These are phyloP conservation scores for Homalodisca vitripennis DNA, from an alignment of 1,140 invertebrate species.

Conservation along the genomic window DNA sequence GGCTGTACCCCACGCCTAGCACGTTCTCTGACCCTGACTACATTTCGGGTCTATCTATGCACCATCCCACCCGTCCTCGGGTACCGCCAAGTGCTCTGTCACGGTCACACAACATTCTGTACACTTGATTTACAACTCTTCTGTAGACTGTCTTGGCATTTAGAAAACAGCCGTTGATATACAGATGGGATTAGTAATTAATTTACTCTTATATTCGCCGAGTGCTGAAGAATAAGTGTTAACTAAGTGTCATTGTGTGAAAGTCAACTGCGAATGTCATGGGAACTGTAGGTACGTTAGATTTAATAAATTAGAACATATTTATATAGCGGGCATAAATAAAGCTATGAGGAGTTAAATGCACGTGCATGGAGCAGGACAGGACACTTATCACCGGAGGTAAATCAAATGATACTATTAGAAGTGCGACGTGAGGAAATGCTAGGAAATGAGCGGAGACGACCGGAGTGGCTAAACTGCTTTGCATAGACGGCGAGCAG, in stretches of 20 bases:
- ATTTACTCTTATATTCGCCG: too few species aligned
- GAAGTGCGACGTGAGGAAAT: conserved; percentile 14
- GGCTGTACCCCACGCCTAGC: not conserved
- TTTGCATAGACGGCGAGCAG: conserved; percentile 14
- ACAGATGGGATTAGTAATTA: too few species aligned
- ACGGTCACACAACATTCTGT: too few species aligned
- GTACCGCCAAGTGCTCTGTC: too few species aligned
- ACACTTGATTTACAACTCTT: too few species aligned
- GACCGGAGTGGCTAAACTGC: not conserved
- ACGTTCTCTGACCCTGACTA: not conserved
- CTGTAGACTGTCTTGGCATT: too few species aligned
- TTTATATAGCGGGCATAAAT: conserved; percentile 4
- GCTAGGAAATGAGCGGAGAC: not conserved
- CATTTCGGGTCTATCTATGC: conserved; percentile 12
- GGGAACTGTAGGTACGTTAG: too few species aligned
- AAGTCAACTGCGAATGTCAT: too few species aligned
- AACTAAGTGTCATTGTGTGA: too few species aligned
- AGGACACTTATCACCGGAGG: conserved; percentile 19
- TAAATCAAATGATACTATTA: conserved; percentile 20
- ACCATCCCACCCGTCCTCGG: conserved; percentile 1
- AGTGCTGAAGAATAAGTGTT: too few species aligned
- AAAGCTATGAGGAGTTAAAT: not conserved
- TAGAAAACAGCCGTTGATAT: too few species aligned
- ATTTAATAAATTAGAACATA: conserved; percentile 13
- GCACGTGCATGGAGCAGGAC: not conserved